Base-by-base conservation (phyloP, 2,113 vertebrate species). In the Naja naja region DNA sequence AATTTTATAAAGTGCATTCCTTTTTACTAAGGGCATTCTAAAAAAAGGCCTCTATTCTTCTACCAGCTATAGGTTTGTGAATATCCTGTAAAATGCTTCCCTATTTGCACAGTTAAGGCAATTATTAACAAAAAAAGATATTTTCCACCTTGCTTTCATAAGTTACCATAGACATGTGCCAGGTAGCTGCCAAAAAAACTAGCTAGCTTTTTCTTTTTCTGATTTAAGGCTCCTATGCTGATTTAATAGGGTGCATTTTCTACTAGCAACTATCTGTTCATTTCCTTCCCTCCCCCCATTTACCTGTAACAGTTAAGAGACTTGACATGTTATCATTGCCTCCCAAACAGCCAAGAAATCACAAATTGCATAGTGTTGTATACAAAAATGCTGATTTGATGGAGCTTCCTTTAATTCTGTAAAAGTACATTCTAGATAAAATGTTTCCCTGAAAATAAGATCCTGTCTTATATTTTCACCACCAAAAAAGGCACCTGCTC, bases 281-380 rank as follows among this genome's bases (percentile, higher is more conserved):
- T 30, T 27, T 47, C 1, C 30, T 93, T 93, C 25, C 11, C 23
- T 16, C 12, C 4, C 4, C 86, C 89, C 69, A 45, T 85, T 93
- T 47, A 47, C 52, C 39, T 88, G 39, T 88, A 56, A 49, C 30
- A n/a, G 64, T 69, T 69, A 16, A 16, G 30, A 69, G 12, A 69
- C 30, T n/a, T 69, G 64, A 87, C 49, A 1, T 39, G 69, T 27
- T 90, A 49, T 45, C 39, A 39, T 27, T 55, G 34, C 74, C 34
- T 91, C 91, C 64, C 60, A 95, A 94, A 81, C 10, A 93, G 93
- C n/a, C 16, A 90, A 18, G 89, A 49, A 92, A 93, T 93, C 87
- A 86, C 88, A 95, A 30, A 0, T 90, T 93, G 45, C 3, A 3
- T 74, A 69, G 5, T 25, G 11, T 20, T 55, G 18, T 1, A 85